Base-by-base conservation (phyloP, 2,888 invertebrate species). In the Apotomis betuletana region DNA sequence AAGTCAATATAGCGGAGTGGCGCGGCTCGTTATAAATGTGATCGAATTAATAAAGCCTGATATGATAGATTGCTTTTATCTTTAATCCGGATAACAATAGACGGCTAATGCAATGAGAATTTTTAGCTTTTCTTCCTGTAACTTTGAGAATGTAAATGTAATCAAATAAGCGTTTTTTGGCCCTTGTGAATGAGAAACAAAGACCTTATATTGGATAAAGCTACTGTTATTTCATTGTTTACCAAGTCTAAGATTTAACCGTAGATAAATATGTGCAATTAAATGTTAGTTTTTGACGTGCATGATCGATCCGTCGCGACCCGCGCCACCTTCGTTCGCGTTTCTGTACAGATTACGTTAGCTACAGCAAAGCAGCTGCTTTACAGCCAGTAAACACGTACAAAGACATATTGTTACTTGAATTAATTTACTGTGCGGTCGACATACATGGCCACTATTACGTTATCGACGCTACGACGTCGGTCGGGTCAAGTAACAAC, bases 401-500 rank as follows among this genome's bases (percentile, higher is more conserved):
- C 73, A 73, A 73, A 68, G 69, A 73, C 73, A 69, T 67, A 72
- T 72, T 72, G 72, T 72, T 68, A 54, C 58, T 72, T 58, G 72
- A 68, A 72, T 72, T 72, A 72, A 68, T 68, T 62, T 67, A 72
- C 68, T 54, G 72, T 63, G 44, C 59, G 72, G 68, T 54, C 72
- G 72, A 72, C 68, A 72, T 72, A 72, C 72, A 72, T 68, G 72
- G 52, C 68, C 72, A 72, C 71, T 68, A 68, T 63, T 63, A 60
- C 78, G 79, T 86, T 89, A 89, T 88, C 88, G 76, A 76, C 78
- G 77, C 82, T 81, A 79, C 78, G 79, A 80, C 73, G 79, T 74
- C 77, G 79, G 58, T 62, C 63, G 81, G 90, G 90, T 90, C 89
- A 87, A 77, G 84, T 80, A 82, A 83, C 82, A 79, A 85, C 83